These are phyloP conservation scores for Trilocha varians DNA, from an alignment of 2,888 invertebrate species.

Conservation along the genomic window DNA sequence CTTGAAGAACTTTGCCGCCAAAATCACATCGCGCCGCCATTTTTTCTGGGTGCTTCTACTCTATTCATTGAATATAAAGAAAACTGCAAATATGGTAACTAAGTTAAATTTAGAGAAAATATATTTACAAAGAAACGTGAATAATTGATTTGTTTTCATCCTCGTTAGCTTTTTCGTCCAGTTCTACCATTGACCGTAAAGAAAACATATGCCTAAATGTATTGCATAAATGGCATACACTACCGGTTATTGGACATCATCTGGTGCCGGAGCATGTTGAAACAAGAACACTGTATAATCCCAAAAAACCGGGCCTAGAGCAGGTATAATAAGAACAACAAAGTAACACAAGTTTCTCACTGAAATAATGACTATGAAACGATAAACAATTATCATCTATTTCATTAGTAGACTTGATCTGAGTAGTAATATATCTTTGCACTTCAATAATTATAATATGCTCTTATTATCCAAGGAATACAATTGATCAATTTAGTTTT, in stretches of 20 bases:
- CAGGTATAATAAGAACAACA: too few relatives aligned
- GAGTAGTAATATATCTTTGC: too few relatives aligned
- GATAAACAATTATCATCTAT: too few relatives aligned
- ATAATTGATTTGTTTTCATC: too few relatives aligned
- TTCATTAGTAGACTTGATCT: too few relatives aligned
- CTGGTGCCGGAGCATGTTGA: slow-evolving; percentile 95
- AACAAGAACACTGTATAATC: slow-evolving; percentile 83
- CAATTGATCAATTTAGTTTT: too few relatives aligned
- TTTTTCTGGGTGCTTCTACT: slow-evolving; percentile 30
- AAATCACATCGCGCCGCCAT: slow-evolving; percentile 60
- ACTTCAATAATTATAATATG: too few relatives aligned
- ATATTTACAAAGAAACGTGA: too few relatives aligned
- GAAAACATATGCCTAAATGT: slow-evolving; percentile 85
- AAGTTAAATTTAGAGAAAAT: too few relatives aligned
- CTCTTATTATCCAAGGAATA: too few relatives aligned
- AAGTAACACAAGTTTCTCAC: too few relatives aligned
- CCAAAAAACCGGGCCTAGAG: slow-evolving; percentile 76
- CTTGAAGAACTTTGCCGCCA: slow-evolving; percentile 79
- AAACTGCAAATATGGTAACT: slow-evolving; percentile 23
- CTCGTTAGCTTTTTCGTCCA: not conserved
- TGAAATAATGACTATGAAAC: too few relatives aligned
- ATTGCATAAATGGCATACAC: slow-evolving; percentile 81
- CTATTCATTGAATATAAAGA: slow-evolving; percentile 46
- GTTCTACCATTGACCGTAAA: slow-evolving; percentile 58
- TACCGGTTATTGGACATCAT: slow-evolving; percentile 83